phyloP scores from a whole-genome alignment of 2,797 vertebrate species.

The Muscicapa striata region DNA sequence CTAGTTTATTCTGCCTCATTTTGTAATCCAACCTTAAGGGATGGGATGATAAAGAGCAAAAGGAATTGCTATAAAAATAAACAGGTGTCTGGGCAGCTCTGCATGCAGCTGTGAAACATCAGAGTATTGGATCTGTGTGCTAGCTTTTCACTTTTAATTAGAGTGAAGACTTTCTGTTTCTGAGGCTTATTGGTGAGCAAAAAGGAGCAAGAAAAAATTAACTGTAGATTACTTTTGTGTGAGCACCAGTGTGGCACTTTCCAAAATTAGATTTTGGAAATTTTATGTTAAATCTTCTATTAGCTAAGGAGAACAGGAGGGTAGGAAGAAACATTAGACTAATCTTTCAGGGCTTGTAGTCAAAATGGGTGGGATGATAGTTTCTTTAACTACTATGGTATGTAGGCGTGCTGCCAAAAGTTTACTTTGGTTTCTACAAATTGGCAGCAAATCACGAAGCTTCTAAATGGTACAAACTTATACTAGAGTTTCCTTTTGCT shows the following conservation, averaged over 20 bases:
- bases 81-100: constrained; percentile 11
- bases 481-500: constrained; percentile 41
- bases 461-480: constrained; percentile 41
- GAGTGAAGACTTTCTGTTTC: background rate
- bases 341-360: background rate
- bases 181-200: background rate
- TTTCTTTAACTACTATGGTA: constrained; percentile 66
- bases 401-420: constrained; percentile 34
- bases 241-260: background rate
- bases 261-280: background rate
- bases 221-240: background rate
- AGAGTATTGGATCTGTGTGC: background rate
- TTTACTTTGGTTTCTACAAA: constrained; percentile 54
- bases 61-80: constrained; percentile 18
- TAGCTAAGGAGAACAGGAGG: background rate
- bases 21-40: background rate
- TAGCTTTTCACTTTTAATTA: constrained; percentile 29
- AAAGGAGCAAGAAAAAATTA: background rate
- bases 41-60: background rate
- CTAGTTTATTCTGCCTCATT: constrained; percentile 3
- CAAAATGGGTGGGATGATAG: constrained; percentile 39
- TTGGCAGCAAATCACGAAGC: constrained; percentile 13
- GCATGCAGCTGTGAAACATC: background rate
- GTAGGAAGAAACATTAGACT: background rate
- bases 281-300: background rate